Evolutionary conservation across 2,113 vertebrate species (phyloP).

Genomic region (Puffinus mauretanicus): DNA sequence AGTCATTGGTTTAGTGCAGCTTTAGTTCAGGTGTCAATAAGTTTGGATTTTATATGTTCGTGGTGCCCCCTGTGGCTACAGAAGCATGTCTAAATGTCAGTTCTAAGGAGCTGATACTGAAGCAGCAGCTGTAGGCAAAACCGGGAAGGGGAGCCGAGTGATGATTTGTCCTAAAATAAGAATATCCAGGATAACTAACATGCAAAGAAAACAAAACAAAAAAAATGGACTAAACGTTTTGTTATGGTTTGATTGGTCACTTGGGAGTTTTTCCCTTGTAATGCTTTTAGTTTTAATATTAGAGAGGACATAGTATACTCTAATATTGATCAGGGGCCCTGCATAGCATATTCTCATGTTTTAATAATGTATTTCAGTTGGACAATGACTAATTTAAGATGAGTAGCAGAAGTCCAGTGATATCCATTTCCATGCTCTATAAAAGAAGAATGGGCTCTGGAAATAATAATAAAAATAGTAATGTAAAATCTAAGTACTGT

Average conservation of each 20-base stretch:
- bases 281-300: background rate
- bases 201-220: background rate
- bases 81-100: background rate
- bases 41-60: background rate
- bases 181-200: background rate
- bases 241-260: background rate
- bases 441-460: conserved; percentile 43
- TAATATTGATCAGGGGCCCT: background rate
- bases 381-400: conserved; percentile 30
- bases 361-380: conserved; percentile 47
- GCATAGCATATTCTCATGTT: conserved; percentile 35
- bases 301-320: background rate
- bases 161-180: background rate
- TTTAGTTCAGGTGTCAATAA: background rate
- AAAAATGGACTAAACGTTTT: background rate
- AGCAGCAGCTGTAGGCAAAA: background rate
- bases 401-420: conserved; percentile 2
- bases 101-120: background rate
- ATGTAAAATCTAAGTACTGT: background rate
- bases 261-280: background rate
- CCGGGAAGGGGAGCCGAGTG: background rate
- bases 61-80: background rate
- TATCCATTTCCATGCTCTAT: background rate
- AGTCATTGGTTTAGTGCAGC: background rate
- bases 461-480: conserved; percentile 54